Percentiles rank a stretch among this genome's conserved stretches.
Evolutionary conservation across 1,140 invertebrate genomes (phyloP).

Genomic region (Drosophila jambulina): DNA sequence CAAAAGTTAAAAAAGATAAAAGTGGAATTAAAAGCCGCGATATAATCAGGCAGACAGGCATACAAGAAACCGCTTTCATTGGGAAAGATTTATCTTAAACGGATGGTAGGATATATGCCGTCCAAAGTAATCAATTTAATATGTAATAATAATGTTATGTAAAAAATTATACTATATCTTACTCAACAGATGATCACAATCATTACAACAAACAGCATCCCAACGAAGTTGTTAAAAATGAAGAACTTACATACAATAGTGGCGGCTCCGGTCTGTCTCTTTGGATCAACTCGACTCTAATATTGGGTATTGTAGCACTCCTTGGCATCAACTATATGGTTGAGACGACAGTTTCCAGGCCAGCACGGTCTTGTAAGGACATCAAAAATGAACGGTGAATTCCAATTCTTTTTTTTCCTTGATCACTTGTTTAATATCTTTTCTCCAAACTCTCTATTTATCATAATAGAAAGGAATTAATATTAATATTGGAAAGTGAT

Average conservation of each 20-base stretch:
- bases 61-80: too few relatives aligned
- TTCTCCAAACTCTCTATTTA: constrained; percentile 17
- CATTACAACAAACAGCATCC: constrained; percentile 93
- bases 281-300: constrained; percentile 30
- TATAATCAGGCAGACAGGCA: too few relatives aligned
- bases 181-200: constrained; percentile 85
- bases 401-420: neutral
- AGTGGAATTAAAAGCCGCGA: too few relatives aligned
- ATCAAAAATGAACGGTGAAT: constrained; percentile 18
- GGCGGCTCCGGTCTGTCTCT: constrained; percentile 23
- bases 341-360: constrained; percentile 4
- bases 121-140: neutral
- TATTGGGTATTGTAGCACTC: constrained; percentile 15
- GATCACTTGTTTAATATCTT: constrained; percentile 4
- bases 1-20: too few relatives aligned
- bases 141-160: too few relatives aligned
- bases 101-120: too few relatives aligned
- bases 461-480: neutral
- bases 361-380: neutral
- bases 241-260: constrained; percentile 91
- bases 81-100: too few relatives aligned
- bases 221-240: constrained; percentile 96
- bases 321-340: constrained; percentile 21
- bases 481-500: constrained; percentile 14
- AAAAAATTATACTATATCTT: neutral